phyloP scores from a whole-genome alignment of 2,797 vertebrate species.

The Tragelaphus eurycerus region DNA sequence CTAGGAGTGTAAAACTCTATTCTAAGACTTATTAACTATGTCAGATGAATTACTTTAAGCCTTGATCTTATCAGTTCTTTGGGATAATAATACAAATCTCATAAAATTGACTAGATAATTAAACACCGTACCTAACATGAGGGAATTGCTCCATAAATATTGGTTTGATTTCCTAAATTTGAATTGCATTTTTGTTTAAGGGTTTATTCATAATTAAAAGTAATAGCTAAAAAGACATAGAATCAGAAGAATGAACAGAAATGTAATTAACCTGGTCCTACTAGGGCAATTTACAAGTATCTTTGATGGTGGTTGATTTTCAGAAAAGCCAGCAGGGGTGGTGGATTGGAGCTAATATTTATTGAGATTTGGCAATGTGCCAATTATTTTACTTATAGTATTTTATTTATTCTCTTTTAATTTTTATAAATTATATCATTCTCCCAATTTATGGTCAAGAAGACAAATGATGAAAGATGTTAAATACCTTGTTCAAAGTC shows the following conservation, averaged over 20 bases:
- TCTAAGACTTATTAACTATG: background rate
- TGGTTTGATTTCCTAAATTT: background rate
- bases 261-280: background rate
- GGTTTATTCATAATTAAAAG: background rate
- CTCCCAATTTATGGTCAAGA: background rate
- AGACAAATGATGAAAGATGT: background rate
- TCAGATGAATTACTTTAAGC: background rate
- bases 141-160: background rate
- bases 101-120: background rate
- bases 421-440: background rate
- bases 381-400: background rate
- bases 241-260: background rate
- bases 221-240: conserved; percentile 4
- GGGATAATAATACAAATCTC: background rate
- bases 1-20: background rate
- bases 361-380: background rate
- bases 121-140: background rate
- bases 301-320: background rate
- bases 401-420: background rate
- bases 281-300: background rate
- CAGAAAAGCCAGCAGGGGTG: background rate
- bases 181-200: background rate
- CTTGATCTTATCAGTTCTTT: background rate
- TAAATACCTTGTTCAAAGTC: background rate
- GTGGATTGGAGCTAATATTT: background rate